Evolutionary conservation across 2,113 vertebrate species (phyloP), one percentile per base, ranked within the genome.

Genomic region (Triplophysa siluroides): DNA sequence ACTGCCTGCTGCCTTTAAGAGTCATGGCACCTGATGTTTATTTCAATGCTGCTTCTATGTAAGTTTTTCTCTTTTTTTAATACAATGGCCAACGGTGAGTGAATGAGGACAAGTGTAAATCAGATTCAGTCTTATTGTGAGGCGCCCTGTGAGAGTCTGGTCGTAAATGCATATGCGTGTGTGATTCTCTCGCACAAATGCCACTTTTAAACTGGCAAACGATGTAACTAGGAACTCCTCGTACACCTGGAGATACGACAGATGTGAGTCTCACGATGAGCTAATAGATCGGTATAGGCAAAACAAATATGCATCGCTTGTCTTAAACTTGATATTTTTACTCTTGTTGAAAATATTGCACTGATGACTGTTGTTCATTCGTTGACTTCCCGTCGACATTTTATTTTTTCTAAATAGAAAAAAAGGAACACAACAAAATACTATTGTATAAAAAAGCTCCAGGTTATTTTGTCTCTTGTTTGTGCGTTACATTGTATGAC

Each of bases 11-110:
- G 88, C 92, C 85, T 94, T 89, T 88, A 82, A 87, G 92, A 93
- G 92, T 92, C 92, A 91, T 90, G 90, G 90, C 93, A 92, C 92
- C 92, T 87, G 90, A 92, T 88, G 83, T 92, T 91, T 90, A 88
- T 91, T 92, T 88, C 92, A 89, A 94, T 94, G 95, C 95, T 96
- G 95, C 95, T 96, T 93, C 90, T 90, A 83, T 91, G 83, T 90
- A 86, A 43, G 68, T 13, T 82, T 69, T 76, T 74, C 61, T 62
- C 70, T 63, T 81, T 72, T 86, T 81, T 62, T 84, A 84, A 88
- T 89, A 90, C 88, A 87, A 89, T 90, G 90, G 91, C 92, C 91
- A 90, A 91, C 88, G 88, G 88, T 85, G 86, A 86, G 87, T 79
- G 82, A 82, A 73, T 83, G 76, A 83, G 81, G 81, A 88, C 76